Evolutionary conservation across 2,888 invertebrate genomes (phyloP).

Genomic region (Andrena fulva): DNA sequence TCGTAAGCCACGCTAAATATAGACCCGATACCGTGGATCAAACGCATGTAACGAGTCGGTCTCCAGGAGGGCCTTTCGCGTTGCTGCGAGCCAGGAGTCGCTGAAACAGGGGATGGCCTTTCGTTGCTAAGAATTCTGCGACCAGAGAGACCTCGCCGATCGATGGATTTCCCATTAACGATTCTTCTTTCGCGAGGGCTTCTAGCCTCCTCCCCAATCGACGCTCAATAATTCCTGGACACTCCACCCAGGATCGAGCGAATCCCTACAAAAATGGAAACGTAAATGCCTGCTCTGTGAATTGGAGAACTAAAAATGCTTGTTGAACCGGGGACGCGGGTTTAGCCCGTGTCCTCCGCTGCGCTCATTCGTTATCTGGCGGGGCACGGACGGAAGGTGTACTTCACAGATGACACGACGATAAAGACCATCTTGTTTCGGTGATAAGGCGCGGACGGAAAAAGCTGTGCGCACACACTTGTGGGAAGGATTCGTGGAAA

Average conservation of each 20-base stretch:
- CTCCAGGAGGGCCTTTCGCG: not conserved
- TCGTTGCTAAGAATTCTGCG: too few species aligned
- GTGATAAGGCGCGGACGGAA: constrained; percentile 32
- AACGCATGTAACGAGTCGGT: not conserved
- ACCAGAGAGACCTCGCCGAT: too few species aligned
- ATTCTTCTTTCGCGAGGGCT: too few species aligned
- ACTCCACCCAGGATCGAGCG: too few species aligned
- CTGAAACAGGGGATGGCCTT: not conserved
- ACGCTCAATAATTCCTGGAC: too few species aligned
- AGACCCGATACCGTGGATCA: constrained; percentile 32
- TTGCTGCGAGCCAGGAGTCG: not conserved
- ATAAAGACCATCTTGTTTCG: constrained; percentile 30
- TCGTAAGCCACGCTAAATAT: constrained; percentile 52
- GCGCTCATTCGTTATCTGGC: constrained; percentile 35
- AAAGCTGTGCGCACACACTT: constrained; percentile 34
- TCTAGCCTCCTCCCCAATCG: too few species aligned
- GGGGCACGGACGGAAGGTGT: constrained; percentile 25
- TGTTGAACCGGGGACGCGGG: too few species aligned
- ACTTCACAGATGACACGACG: constrained; percentile 18
- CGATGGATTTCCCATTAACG: too few species aligned
- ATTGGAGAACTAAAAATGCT: too few species aligned
- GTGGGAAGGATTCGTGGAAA: constrained; percentile 60
- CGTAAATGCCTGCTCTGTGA: too few species aligned
- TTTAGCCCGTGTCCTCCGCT: too few species aligned
- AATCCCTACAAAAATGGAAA: too few species aligned